phyloP scores from a whole-genome alignment of 2,888 invertebrate genomes.

The Andricus curvator region DNA sequence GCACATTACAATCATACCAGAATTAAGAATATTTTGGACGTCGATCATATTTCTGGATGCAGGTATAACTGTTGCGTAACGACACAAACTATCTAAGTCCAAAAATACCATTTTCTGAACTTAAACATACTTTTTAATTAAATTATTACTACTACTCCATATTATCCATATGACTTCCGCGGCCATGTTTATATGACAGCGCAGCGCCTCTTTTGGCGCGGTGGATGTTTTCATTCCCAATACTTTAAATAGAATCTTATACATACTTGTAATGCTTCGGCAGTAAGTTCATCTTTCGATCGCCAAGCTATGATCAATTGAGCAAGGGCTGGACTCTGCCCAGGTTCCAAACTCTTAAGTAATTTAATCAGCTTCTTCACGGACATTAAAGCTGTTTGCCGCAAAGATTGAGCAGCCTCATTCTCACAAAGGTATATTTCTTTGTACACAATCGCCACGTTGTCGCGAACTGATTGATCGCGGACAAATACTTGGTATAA shows the following conservation, averaged over 20 bases:
- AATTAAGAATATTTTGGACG: no score
- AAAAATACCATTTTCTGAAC: no score
- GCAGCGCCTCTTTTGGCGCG: no score
- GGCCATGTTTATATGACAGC: no score
- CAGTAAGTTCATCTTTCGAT: slow-evolving; percentile 62
- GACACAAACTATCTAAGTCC: no score
- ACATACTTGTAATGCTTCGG: slow-evolving; percentile 67
- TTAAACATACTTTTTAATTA: no score
- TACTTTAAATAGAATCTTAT: not conserved
- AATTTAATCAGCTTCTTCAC: slow-evolving; percentile 68
- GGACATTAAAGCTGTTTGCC: slow-evolving; percentile 64
- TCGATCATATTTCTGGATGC: no score
- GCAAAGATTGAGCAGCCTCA: slow-evolving; percentile 59
- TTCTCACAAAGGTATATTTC: slow-evolving; percentile 65
- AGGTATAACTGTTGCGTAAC: no score
- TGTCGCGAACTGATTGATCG: slow-evolving; percentile 72
- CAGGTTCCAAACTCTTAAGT: slow-evolving; percentile 66
- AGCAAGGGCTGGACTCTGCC: slow-evolving; percentile 67
- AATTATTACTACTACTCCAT: no score
- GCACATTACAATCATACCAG: no score
- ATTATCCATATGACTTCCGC: no score
- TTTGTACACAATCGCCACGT: slow-evolving; percentile 71
- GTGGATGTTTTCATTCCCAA: no score
- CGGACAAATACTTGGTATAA: slow-evolving; percentile 70
- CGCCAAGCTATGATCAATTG: slow-evolving; percentile 70